Evolutionary conservation across 37 sponge, comb jelly and placozoan species (phyloP).

Genomic region (Crambe crambe): DNA sequence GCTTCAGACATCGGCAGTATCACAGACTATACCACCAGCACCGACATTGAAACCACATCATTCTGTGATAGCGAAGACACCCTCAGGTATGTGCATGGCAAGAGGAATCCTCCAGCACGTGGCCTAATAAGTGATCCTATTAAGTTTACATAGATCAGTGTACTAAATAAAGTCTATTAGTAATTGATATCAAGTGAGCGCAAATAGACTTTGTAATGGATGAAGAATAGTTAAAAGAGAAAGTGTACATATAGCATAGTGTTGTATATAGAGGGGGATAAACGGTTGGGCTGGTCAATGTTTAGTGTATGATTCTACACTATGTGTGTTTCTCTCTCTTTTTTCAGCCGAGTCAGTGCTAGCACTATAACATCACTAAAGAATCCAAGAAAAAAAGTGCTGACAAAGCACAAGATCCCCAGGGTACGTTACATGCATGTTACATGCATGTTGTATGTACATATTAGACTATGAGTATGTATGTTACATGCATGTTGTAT

Average conservation of each 20-base stretch:
- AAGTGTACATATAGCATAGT: too few species aligned
- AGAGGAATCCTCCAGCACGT: too few species aligned
- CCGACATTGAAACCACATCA: constrained; percentile 41
- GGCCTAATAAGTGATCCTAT: too few species aligned
- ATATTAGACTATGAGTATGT: neutral
- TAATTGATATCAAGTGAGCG: too few species aligned
- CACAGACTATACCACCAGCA: constrained; percentile 28
- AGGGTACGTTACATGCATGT: constrained; percentile 33
- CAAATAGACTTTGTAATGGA: too few species aligned
- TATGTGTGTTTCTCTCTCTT: neutral
- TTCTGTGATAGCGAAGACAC: constrained; percentile 62
- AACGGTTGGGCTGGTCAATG: too few species aligned
- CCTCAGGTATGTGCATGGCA: constrained; percentile 24
- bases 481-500: too few species aligned
- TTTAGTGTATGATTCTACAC: neutral
- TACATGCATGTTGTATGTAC: too few species aligned
- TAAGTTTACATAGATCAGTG: too few species aligned
- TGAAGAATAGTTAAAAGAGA: too few species aligned
- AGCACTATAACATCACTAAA: constrained; percentile 62
- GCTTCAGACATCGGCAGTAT: constrained; percentile 30
- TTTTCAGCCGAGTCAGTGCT: constrained; percentile 52
- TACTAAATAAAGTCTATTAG: too few species aligned
- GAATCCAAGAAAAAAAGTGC: constrained; percentile 30
- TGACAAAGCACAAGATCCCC: constrained; percentile 62
- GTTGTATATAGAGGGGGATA: too few species aligned